phyloP scores from a whole-genome alignment of 2,797 vertebrate species.

The Amblyraja radiata region DNA sequence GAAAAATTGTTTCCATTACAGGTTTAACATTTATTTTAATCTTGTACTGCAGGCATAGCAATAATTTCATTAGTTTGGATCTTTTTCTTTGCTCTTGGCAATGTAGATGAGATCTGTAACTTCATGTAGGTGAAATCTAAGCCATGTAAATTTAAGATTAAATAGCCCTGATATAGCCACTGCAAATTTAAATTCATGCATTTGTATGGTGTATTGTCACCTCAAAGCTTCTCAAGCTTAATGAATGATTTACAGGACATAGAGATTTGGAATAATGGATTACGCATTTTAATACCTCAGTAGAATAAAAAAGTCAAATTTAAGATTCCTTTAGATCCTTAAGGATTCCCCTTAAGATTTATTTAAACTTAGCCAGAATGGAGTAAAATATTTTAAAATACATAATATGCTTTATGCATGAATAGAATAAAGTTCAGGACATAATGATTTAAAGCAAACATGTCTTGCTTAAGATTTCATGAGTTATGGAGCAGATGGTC shows the following conservation, averaged over 20 bases:
- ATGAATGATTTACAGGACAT: background rate
- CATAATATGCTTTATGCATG: background rate
- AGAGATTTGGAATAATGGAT: slow-evolving; percentile 7
- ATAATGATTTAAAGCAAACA: background rate
- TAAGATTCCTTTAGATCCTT: background rate
- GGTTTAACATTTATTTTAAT: background rate
- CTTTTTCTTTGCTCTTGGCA: background rate
- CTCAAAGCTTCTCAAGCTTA: background rate
- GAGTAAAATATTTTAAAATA: background rate
- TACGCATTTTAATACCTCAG: background rate
- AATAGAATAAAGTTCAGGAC: background rate
- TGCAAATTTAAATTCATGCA: background rate
- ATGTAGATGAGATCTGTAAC: background rate
- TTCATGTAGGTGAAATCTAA: background rate
- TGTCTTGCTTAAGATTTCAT: background rate
- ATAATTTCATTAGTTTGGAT: background rate
- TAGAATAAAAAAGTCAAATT: background rate
- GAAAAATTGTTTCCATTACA: background rate
- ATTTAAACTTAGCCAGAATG: background rate
- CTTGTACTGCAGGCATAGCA: background rate
- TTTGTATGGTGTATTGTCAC: background rate
- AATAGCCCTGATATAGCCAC: background rate
- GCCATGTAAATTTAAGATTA: background rate
- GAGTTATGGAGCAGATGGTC: background rate
- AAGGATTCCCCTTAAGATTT: too few relatives aligned